These are phyloP conservation scores for Zygothrica quintamaculata DNA, from an alignment of 2,888 invertebrate genomes.

Conservation along the genomic window DNA sequence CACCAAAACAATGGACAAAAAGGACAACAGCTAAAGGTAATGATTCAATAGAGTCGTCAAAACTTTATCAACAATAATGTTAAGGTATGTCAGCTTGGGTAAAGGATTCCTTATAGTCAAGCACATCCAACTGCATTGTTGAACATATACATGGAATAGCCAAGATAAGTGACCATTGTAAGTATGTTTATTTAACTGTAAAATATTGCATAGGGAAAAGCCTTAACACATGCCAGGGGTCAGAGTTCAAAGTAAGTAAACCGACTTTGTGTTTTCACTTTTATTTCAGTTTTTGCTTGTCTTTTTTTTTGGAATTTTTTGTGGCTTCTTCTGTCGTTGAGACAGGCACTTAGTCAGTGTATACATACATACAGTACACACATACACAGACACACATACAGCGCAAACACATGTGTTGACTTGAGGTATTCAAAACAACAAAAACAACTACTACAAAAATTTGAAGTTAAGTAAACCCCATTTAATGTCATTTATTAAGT, in stretches of 20 bases:
- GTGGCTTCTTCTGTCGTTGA: slow-evolving; percentile 3
- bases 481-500: slow-evolving; percentile 72
- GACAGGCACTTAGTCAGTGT: slow-evolving; percentile 46
- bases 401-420: slow-evolving; percentile 41
- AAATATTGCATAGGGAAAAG: too few species aligned
- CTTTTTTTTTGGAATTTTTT: slow-evolving; percentile 9
- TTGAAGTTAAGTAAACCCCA: slow-evolving; percentile 59
- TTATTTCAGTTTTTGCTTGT: slow-evolving; percentile 7
- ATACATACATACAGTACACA: slow-evolving; percentile 7
- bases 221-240: slow-evolving; percentile 17
- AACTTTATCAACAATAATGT: too few species aligned
- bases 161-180: too few species aligned
- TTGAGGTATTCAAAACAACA: slow-evolving; percentile 33
- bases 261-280: slow-evolving; percentile 51
- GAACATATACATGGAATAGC: too few species aligned
- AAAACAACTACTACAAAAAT: slow-evolving; percentile 27
- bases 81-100: too few species aligned
- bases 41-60: too few species aligned
- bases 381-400: slow-evolving; percentile 4
- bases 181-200: too few species aligned
- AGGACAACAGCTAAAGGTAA: too few species aligned
- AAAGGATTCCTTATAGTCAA: too few species aligned
- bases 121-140: too few species aligned
- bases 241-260: slow-evolving; percentile 45
- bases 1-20: too few species aligned